A percentile compares a stretch with the other conserved stretches of the same genome.
Evolutionary conservation across 2,888 invertebrate genomes (phyloP).

Genomic region (Clunio marinus): DNA sequence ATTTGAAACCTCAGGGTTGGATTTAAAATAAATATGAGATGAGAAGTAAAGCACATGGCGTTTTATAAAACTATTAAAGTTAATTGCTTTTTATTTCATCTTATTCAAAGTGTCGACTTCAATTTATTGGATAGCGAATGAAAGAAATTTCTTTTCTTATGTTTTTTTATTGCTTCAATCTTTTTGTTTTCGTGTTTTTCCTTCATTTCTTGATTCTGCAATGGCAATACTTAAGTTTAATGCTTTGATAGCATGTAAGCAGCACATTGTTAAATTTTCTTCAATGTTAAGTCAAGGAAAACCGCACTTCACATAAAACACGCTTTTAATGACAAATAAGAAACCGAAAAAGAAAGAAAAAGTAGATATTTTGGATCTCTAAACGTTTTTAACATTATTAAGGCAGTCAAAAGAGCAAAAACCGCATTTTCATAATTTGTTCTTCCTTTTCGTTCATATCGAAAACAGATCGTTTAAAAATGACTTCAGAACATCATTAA

Average conservation of each 20-base stretch:
- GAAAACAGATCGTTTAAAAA: not conserved
- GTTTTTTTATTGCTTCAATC: slow-evolving; percentile 12
- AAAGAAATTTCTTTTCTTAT: too few relatives aligned
- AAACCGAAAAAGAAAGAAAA: not conserved
- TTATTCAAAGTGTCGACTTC: not conserved
- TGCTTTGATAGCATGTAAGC: not conserved
- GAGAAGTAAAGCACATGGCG: too few relatives aligned
- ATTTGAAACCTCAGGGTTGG: too few relatives aligned
- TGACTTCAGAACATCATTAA: not conserved
- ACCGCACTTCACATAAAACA: slow-evolving; percentile 25
- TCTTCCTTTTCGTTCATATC: too few relatives aligned
- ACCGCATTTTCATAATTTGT: slow-evolving; percentile 22
- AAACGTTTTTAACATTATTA: slow-evolving; percentile 13
- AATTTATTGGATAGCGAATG: too few relatives aligned
- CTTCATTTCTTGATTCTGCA: too few relatives aligned
- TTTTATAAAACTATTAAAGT: too few relatives aligned
- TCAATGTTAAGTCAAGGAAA: not conserved
- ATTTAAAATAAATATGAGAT: too few relatives aligned
- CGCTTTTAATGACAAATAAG: slow-evolving; percentile 32
- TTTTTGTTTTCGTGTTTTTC: too few relatives aligned
- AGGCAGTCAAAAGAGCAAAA: slow-evolving; percentile 12
- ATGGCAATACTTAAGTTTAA: too few relatives aligned
- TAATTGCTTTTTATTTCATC: too few relatives aligned
- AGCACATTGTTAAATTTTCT: not conserved
- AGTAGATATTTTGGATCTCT: not conserved